Evolutionary conservation across 2,888 invertebrate genomes (phyloP).

Genomic region (Pandemis corylana): DNA sequence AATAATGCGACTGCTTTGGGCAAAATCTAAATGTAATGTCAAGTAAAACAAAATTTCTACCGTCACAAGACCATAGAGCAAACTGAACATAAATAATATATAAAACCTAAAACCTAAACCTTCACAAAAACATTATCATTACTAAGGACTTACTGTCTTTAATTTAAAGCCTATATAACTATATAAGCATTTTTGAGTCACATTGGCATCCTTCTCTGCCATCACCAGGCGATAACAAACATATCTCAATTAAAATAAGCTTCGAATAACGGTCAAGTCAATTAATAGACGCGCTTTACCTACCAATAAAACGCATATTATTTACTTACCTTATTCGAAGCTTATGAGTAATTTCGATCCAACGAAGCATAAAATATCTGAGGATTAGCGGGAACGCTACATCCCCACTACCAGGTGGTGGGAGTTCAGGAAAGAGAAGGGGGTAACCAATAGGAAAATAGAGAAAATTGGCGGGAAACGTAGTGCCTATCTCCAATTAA

Average conservation of each 20-base stretch:
- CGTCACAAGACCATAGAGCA: too few species aligned
- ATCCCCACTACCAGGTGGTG: conserved; percentile 15
- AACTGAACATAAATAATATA: too few species aligned
- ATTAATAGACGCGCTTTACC: conserved; percentile 25
- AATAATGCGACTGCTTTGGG: too few species aligned
- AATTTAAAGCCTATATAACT: too few species aligned
- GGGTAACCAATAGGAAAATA: neutral
- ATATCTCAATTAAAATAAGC: neutral
- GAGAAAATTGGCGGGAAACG: conserved; percentile 1
- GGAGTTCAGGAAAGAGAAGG: neutral
- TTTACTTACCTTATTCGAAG: conserved; percentile 29
- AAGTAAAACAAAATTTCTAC: too few species aligned
- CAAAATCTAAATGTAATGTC: too few species aligned
- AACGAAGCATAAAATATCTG: neutral
- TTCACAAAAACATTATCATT: too few species aligned
- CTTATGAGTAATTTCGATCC: conserved; percentile 20
- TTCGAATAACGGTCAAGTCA: conserved; percentile 18
- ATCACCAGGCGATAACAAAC: conserved; percentile 1
- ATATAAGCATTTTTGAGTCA: neutral
- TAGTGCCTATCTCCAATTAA: conserved; percentile 2
- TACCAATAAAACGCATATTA: conserved; percentile 31
- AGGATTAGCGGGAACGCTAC: too few species aligned
- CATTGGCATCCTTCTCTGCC: conserved; percentile 25
- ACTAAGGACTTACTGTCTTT: too few species aligned
- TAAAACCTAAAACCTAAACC: too few species aligned